These are phyloP conservation scores for Hypotaenidia okinawae DNA, from an alignment of 2,797 vertebrate genomes.

Conservation along the genomic window DNA sequence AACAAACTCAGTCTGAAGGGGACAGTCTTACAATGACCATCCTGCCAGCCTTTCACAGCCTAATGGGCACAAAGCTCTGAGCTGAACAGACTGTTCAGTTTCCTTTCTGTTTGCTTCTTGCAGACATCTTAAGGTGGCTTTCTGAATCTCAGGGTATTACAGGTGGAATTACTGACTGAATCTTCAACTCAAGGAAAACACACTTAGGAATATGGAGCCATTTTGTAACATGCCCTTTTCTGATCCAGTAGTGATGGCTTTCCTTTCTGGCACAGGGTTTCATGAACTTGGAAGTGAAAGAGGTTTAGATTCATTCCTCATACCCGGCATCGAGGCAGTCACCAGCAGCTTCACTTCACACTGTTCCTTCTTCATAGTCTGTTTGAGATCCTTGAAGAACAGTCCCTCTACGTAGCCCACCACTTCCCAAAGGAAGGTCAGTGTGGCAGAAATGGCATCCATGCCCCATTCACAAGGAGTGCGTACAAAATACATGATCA, in stretches of 20 bases:
- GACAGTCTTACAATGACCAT: neutral
- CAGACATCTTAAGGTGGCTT: neutral
- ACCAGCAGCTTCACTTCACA: conserved; percentile 98
- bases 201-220: neutral
- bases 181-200: neutral
- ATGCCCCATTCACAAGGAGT: conserved; percentile 99
- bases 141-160: conserved; percentile 14
- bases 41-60: conserved; percentile 29
- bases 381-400: conserved; percentile 99
- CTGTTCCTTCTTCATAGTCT: conserved; percentile 99
- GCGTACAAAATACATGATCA: conserved; percentile 99
- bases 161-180: conserved; percentile 32
- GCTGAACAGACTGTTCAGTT: neutral
- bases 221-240: neutral
- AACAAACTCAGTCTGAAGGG: neutral
- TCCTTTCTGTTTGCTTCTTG: neutral
- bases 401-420: conserved; percentile 97
- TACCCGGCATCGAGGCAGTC: conserved; percentile 99
- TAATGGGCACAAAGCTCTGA: neutral
- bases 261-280: neutral
- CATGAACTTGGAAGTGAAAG: neutral
- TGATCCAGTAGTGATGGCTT: neutral
- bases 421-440: conserved; percentile 99
- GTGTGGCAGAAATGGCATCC: conserved; percentile 97
- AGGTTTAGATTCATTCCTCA: neutral